Base-by-base conservation (phyloP, 2,797 vertebrate genomes). In the Ctenochaetus hawaiiensis region DNA sequence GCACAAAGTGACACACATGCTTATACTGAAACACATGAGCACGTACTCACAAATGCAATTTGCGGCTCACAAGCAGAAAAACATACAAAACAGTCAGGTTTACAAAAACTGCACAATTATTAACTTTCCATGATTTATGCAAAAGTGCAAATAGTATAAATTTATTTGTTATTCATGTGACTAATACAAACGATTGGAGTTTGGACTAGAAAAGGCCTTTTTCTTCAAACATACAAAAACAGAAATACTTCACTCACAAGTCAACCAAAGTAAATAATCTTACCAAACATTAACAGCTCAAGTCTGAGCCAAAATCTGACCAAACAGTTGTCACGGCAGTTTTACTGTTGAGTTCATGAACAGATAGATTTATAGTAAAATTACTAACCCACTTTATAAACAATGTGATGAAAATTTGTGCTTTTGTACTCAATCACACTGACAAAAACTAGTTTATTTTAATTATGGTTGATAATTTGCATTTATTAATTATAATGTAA, bases 1-100 rank as follows among this genome's bases (percentile, higher is more conserved):
- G 52, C 81, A 84, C 74, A 47, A 54, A 83, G 65, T 68, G 82
- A 75, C 70, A 79, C 47, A 48, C 89, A 91, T 83, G 83, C 78
- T 86, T 88, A 92, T 82, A 64, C 77, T 85, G 70, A 88, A 76
- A 75, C 85, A 84, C 78, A 78, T 75, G 43, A 18, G 45, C 76
- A 61, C 41, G 26, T 51, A 14, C 52, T 20, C 51, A 44, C 30
- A 7, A 34, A 34, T 34, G 30, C 52, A 74, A 72, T 76, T 52
- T 78, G 72, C 65, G 57, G 60, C 68, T 78, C 44, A 67, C 66
- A 57, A 52, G 0, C 12, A 51, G 37, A 34, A 16, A 26, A 14
- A 39, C 59, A 52, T 22, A 65, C 37, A 58, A 39, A 49, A 34
- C 30, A 53, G 41, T 10, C 0, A 45, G 22, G 13, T 77, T 75